Base-by-base conservation (phyloP, 1,140 invertebrate genomes). In the Drosophila nigrodunni region DNA sequence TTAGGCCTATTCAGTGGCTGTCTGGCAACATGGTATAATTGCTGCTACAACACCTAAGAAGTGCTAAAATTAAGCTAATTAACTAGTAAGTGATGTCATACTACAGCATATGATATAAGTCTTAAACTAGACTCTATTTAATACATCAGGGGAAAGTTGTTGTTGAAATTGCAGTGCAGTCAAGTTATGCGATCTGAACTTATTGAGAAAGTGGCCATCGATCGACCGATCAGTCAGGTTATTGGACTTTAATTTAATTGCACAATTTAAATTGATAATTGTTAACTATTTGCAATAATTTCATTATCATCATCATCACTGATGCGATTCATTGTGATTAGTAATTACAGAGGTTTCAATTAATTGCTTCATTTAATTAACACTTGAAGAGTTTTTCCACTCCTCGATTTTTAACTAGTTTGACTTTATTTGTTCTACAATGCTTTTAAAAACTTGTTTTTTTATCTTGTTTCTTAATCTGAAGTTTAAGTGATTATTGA, bases 61-160 rank as follows among this genome's bases (percentile, higher is more conserved):
- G 80, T 74, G 62, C 34, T 74, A 74, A 69, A 74, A 88, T 83
- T 83, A 77, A 73, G 49, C 66, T 83, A 83, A 87, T 88, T 83
- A 82, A 60, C 43, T 43, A 39, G 15, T 44, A 46, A 61, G 30
- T 85, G 49, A 77, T 80, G 77, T 30, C 25, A 30, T 77, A 59
- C 73, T 62, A 61, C 13, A 25, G 30, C 9, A 0, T 35, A 59
- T 73, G 70, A 73, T 64, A 59, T 54, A 67, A 44, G 25, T 37
- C n/a, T n/a, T n/a, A 1, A 8, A 9, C 11, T 34, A 30, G 25
- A 4, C 25, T 30, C 18, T 15, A 15, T 0, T 25, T 25, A 37
- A 9, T 13, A 11, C 43, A 35, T 44, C 21, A 11, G 69, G 76
- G 54, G 82, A 88, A 87, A 86, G 82, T 79, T 37, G 30, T 11